Evolutionary conservation across 2,113 vertebrate species (phyloP).

Genomic region (Zapus hudsonius): DNA sequence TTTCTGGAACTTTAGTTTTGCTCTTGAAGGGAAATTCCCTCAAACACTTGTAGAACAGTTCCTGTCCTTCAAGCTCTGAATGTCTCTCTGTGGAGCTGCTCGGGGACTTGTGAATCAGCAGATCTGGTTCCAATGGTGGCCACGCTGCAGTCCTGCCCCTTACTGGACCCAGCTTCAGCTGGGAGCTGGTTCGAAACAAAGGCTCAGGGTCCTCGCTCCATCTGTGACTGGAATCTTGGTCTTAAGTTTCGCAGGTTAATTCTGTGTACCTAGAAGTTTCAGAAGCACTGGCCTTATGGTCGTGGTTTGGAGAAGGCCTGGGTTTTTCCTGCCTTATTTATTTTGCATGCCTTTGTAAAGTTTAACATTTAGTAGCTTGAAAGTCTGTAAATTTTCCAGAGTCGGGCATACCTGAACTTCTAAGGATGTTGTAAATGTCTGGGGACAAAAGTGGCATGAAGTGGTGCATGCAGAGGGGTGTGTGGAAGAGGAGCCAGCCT

Average conservation of each 20-base stretch:
- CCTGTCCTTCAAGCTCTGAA: not conserved
- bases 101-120: not conserved
- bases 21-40: not conserved
- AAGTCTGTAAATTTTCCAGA: not conserved
- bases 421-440: not conserved
- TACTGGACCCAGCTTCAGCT: not conserved
- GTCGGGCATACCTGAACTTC: not conserved
- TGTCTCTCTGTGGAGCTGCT: not conserved
- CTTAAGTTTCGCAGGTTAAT: not conserved
- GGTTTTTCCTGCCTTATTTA: not conserved
- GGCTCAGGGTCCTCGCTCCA: not conserved
- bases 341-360: not conserved
- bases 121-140: not conserved
- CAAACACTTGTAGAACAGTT: not conserved
- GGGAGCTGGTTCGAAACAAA: not conserved
- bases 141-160: not conserved
- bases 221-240: not conserved
- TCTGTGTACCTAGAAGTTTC: not conserved
- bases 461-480: accelerated
- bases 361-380: not conserved
- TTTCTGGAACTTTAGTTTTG: conserved; percentile 14
- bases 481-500: not conserved
- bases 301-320: too few relatives aligned
- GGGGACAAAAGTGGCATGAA: not conserved
- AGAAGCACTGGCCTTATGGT: not conserved